Conservation (phyloP, 2,113 vertebrate genomes). For the Emydocephalus ijimae region DNA sequence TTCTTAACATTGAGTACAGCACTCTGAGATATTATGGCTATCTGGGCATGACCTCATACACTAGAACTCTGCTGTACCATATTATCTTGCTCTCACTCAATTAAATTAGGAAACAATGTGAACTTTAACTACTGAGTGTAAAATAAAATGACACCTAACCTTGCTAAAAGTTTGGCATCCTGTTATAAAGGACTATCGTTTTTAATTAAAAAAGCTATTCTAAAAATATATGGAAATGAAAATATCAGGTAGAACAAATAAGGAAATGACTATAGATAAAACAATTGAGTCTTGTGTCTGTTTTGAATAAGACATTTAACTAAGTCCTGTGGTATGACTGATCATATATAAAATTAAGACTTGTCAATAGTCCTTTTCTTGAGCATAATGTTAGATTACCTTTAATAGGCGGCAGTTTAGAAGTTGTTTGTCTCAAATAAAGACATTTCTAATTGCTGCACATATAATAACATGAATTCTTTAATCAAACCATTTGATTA, state of each 20-base stretch:
- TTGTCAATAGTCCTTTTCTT: not conserved
- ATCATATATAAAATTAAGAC: not conserved
- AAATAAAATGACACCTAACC: slow-evolving; percentile 43
- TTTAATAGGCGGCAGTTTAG: not conserved
- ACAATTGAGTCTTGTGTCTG: not conserved
- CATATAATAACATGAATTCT: not conserved
- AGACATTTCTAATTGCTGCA: not conserved
- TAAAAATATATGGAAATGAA: not conserved
- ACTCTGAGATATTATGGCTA: slow-evolving; percentile 73
- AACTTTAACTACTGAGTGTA: slow-evolving; percentile 42
- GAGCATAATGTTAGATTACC: not conserved
- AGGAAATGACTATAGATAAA: not conserved
- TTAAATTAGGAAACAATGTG: slow-evolving; percentile 42
- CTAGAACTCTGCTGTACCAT: slow-evolving; percentile 54
- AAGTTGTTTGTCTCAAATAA: not conserved
- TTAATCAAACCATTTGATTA: not conserved
- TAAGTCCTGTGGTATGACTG: not conserved
- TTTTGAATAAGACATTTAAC: not conserved
- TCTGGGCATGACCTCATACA: slow-evolving; percentile 66
- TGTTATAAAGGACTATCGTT: slow-evolving; percentile 3
- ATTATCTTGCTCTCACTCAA: slow-evolving; percentile 52
- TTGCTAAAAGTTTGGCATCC: slow-evolving; percentile 1
- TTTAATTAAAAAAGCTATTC: not conserved
- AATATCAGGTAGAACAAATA: not conserved
- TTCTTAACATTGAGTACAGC: slow-evolving; percentile 61